Evolutionary conservation across 2,797 vertebrate species (phyloP).

Genomic region (Ceyx erithaca): DNA sequence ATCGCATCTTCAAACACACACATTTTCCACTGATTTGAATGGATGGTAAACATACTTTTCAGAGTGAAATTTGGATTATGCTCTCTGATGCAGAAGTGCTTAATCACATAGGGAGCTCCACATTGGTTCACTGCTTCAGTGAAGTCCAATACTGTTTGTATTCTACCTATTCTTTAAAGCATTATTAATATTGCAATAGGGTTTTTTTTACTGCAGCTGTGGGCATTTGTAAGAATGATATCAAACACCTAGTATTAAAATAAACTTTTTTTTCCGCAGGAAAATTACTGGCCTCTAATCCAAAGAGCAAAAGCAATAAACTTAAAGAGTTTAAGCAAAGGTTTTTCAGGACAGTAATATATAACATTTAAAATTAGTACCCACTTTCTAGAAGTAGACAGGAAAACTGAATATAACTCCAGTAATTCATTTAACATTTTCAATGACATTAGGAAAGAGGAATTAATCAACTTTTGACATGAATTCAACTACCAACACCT

Average conservation of each 20-base stretch:
- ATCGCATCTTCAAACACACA: not conserved
- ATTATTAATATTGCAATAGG: conserved; percentile 32
- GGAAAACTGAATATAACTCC: conserved; percentile 43
- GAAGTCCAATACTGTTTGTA: not conserved
- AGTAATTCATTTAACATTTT: conserved; percentile 72
- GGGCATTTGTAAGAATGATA: conserved; percentile 51
- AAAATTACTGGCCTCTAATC: conserved; percentile 54
- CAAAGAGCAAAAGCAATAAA: conserved; percentile 61
- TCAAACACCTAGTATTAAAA: not conserved
- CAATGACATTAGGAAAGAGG: conserved; percentile 63
- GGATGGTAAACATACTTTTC: conserved; percentile 9
- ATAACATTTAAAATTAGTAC: conserved; percentile 68
- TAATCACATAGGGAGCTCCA: not conserved
- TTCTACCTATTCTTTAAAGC: conserved; percentile 4
- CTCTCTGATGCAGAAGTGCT: conserved; percentile 1
- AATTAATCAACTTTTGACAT: conserved; percentile 72
- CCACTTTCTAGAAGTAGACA: conserved; percentile 56
- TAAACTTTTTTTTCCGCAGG: conserved; percentile 10
- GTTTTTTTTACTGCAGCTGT: conserved; percentile 17
- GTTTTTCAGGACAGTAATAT: conserved; percentile 37
- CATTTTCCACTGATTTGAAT: not conserved
- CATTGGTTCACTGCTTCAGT: not conserved
- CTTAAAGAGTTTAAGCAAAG: conserved; percentile 58
- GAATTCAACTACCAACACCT: conserved; percentile 65
- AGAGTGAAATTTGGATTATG: conserved; percentile 38